A percentile compares a stretch with the other conserved stretches of the same genome.
phyloP scores from a whole-genome alignment of 2,113 vertebrate genomes.

The Conger conger region DNA sequence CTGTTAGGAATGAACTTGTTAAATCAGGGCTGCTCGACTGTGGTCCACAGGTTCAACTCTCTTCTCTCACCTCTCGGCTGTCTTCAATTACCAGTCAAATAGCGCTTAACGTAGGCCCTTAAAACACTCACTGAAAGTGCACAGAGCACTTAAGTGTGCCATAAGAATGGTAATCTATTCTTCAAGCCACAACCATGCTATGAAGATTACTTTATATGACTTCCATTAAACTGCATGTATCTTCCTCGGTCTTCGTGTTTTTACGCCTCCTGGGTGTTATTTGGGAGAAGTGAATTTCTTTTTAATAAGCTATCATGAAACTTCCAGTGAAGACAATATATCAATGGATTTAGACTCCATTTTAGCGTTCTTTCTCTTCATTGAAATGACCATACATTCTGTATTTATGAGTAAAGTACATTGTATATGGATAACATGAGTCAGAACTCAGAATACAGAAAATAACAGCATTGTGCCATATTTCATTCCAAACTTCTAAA shows the following conservation, averaged over 20 bases:
- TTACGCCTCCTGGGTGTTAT: not conserved
- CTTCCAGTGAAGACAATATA: not conserved
- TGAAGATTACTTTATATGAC: not conserved
- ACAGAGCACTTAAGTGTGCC: not conserved
- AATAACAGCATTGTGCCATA: not conserved
- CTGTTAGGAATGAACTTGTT: slow-evolving; percentile 6
- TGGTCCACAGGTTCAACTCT: not conserved
- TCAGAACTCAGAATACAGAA: not conserved
- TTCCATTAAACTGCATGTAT: not conserved
- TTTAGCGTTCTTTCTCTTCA: not conserved
- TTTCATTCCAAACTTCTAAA: too few relatives aligned
- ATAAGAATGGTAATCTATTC: not conserved
- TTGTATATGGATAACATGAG: not conserved
- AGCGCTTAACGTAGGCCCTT: not conserved
- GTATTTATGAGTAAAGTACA: not conserved
- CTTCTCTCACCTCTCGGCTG: not conserved
- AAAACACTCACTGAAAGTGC: not conserved
- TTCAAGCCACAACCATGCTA: not conserved
- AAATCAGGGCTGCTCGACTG: not conserved
- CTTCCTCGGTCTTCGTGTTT: not conserved
- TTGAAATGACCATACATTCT: not conserved
- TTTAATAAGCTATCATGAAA: not conserved
- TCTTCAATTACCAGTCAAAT: slow-evolving; percentile 2
- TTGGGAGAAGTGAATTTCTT: not conserved
- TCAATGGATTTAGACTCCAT: not conserved